Percentiles rank a stretch among this genome's conserved stretches.
Evolutionary conservation across 2,888 invertebrate genomes (phyloP).

Genomic region (Unio delphinus): DNA sequence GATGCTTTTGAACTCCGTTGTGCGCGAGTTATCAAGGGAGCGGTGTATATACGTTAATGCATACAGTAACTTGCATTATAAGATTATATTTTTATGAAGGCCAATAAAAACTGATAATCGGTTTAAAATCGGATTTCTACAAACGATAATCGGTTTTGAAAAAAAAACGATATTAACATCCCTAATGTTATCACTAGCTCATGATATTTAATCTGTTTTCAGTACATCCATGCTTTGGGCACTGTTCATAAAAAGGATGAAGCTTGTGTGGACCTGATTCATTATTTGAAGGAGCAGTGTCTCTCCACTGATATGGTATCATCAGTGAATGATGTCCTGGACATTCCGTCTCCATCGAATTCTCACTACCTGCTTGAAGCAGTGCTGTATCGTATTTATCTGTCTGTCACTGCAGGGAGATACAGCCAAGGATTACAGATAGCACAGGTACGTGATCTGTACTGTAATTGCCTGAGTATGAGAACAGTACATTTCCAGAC

Average conservation of each 20-base stretch:
- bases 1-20: too few species aligned
- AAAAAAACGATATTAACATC: too few species aligned
- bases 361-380: constrained; percentile 64
- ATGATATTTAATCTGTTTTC: constrained; percentile 21
- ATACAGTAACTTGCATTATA: too few species aligned
- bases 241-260: constrained; percentile 47
- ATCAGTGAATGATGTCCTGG: constrained; percentile 14
- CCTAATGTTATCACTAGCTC: neutral
- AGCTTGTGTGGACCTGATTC: constrained; percentile 48
- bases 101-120: too few species aligned
- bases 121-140: too few species aligned
- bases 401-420: constrained; percentile 58
- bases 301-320: neutral
- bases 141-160: too few species aligned
- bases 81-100: too few species aligned
- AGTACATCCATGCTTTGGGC: constrained; percentile 51
- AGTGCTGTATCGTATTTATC: constrained; percentile 54
- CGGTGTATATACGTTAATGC: too few species aligned
- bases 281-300: constrained; percentile 34
- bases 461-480: too few species aligned
- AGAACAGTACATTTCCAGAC: too few species aligned
- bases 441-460: neutral
- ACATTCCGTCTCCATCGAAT: constrained; percentile 15
- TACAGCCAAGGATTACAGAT: constrained; percentile 18
- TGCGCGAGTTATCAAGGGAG: too few species aligned